Conservation (phyloP, 2,888 invertebrate genomes). For the Drosophila ezoana region DNA sequence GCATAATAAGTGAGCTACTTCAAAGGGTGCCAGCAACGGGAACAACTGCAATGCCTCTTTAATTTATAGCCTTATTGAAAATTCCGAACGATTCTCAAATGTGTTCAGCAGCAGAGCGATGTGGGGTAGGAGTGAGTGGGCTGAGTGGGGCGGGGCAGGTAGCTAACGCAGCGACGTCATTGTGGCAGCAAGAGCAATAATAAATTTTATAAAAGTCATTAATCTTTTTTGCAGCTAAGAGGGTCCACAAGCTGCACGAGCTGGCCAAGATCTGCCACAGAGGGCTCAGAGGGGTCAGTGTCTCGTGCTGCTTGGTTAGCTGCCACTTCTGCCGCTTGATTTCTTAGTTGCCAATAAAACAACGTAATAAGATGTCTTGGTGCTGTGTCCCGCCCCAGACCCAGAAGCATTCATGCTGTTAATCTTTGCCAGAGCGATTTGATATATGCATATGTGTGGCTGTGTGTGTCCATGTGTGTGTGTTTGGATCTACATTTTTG, state of each 20-base stretch:
- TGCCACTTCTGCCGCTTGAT: slow-evolving; percentile 50
- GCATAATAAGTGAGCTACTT: slow-evolving; percentile 74
- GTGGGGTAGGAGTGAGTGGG: no score
- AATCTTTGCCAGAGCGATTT: slow-evolving; percentile 53
- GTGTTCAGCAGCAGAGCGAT: neutral
- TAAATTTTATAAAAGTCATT: slow-evolving; percentile 79
- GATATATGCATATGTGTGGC: slow-evolving; percentile 19
- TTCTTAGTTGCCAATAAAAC: slow-evolving; percentile 77
- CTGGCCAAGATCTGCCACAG: slow-evolving; percentile 20
- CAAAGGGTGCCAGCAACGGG: slow-evolving; percentile 36
- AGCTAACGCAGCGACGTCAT: slow-evolving; percentile 50
- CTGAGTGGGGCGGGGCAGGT: neutral
- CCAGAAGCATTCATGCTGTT: slow-evolving; percentile 1
- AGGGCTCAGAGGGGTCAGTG: slow-evolving; percentile 5
- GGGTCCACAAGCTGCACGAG: slow-evolving; percentile 25
- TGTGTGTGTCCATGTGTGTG: slow-evolving; percentile 8
- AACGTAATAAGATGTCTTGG: slow-evolving; percentile 75
- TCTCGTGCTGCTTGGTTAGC: slow-evolving; percentile 38
- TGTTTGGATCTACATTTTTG: slow-evolving; percentile 37
- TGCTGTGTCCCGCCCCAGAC: neutral
- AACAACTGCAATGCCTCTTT: slow-evolving; percentile 40
- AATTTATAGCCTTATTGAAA: slow-evolving; percentile 75
- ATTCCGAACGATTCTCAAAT: slow-evolving; percentile 53
- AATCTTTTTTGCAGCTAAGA: slow-evolving; percentile 67
- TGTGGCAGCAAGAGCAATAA: slow-evolving; percentile 71